Base-by-base conservation (phyloP, 2,113 vertebrate species). In the Stictonetta naevosa region DNA sequence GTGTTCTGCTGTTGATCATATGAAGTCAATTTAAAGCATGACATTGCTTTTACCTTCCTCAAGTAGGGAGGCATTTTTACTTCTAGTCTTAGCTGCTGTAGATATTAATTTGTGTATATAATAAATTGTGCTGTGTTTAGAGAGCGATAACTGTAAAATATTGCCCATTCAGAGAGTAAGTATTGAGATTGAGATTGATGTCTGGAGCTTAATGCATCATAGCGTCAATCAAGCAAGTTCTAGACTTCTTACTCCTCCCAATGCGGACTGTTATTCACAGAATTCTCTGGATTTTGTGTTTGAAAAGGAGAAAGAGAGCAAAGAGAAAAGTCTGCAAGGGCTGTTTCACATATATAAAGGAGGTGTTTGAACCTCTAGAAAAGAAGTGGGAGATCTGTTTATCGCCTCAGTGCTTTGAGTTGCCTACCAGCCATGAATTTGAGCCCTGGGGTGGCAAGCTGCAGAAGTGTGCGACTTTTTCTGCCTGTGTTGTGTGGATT, bases 121-220 rank as follows among this genome's bases (percentile, higher is more conserved):
- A 96, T 95, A 94, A 94, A 95, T 94, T 89, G 73, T 83, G 69
- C 73, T 92, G 95, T 95, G 73, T 93, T 96, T 94, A 83, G 90
- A 80, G 76, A 83, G 64, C 0, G 1, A 12, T 96, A 96, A 73
- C 52, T 92, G 52, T 88, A 86, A 96, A 93, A 84, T 92, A 95
- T 44, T 89, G 73, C 81, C 66, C 53, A 68, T 91, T 94, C 90
- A 64, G 77, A 87, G 58, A 68, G 84, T 64, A 92, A 91, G 38
- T 64, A 68, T 74, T 60, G 29, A 9, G 5, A 48, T 4, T 90
- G 90, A 95, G 83, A 90, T 84, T 91, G 86, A 93, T 96, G 86
- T 46, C 58, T 91, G 62, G 40, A 93, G 78, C 69, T 94, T 94
- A 95, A 94, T 88, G 88, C 77, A 88, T 81, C 69, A 73, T 52